phyloP scores from a whole-genome alignment of 2,888 invertebrate genomes.

The Nomada flava region DNA sequence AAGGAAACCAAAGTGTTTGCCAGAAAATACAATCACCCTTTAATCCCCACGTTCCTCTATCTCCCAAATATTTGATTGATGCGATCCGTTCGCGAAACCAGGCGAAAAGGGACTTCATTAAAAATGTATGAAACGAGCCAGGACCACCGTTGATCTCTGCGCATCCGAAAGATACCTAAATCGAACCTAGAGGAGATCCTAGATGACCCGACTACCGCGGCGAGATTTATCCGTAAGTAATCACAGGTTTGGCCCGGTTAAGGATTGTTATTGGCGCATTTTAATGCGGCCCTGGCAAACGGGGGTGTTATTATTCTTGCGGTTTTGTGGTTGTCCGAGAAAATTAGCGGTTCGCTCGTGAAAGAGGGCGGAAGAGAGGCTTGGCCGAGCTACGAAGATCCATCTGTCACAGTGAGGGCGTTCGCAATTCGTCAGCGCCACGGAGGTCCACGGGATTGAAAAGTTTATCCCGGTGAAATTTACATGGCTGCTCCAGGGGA shows the following conservation, averaged over 20 bases:
- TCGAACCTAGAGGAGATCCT: conserved; percentile 44
- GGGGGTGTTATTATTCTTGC: conserved; percentile 80
- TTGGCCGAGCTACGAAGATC: conserved; percentile 63
- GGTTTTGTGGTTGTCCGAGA: conserved; percentile 81
- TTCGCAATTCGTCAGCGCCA: conserved; percentile 72
- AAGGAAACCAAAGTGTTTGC: too few relatives aligned
- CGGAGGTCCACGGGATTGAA: conserved; percentile 63
- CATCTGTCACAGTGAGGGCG: conserved; percentile 77
- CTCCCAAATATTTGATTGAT: conserved; percentile 39
- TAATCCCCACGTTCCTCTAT: conserved; percentile 11
- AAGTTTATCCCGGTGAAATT: conserved; percentile 66
- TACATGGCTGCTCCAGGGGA: conserved; percentile 43
- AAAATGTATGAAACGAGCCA: conserved; percentile 65
- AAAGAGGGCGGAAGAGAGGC: conserved; percentile 60
- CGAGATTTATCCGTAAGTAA: conserved; percentile 79
- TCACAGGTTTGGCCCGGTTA: conserved; percentile 74
- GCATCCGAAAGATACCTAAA: not conserved
- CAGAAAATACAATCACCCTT: not conserved
- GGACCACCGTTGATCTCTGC: not conserved
- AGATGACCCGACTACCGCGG: conserved; percentile 75
- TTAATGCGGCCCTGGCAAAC: conserved; percentile 74
- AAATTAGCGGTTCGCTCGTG: conserved; percentile 77
- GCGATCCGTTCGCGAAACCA: conserved; percentile 21
- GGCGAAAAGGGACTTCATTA: conserved; percentile 51
- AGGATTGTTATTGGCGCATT: conserved; percentile 80